These are phyloP conservation scores for Porites cylindrica DNA, from an alignment of 92 coral and sea anemone species.

Conservation along the genomic window DNA sequence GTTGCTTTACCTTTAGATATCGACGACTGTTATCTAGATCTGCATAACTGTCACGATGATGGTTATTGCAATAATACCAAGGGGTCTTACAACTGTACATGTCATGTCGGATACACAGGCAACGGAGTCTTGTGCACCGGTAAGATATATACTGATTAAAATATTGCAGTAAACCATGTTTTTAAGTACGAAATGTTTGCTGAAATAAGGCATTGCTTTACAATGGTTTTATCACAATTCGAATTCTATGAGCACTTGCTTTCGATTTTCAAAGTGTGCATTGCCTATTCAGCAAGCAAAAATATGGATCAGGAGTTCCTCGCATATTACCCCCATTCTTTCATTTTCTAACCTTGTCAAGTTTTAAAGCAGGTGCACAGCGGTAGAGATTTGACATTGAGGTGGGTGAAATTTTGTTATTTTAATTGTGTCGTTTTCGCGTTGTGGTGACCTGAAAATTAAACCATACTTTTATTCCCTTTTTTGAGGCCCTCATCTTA, in stretches of 20 bases:
- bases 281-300: slow-evolving; percentile 77
- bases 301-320: slow-evolving; percentile 90
- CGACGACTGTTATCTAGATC: slow-evolving; percentile 58
- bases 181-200: slow-evolving; percentile 48
- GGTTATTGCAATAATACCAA: slow-evolving; percentile 70
- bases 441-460: not conserved
- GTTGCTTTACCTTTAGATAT: slow-evolving; percentile 43
- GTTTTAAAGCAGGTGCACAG: slow-evolving; percentile 4
- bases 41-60: slow-evolving; percentile 69
- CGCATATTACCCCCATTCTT: slow-evolving; percentile 31
- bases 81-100: slow-evolving; percentile 72
- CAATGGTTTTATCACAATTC: not conserved
- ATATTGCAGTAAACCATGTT: not conserved
- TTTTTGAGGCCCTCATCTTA: too few relatives aligned
- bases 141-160: slow-evolving; percentile 29
- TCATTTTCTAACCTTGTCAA: not conserved
- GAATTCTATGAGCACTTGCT: slow-evolving; percentile 8
- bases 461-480: not conserved
- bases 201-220: slow-evolving; percentile 61
- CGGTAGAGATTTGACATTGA: not conserved
- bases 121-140: slow-evolving; percentile 81
- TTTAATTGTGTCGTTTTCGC: not conserved
- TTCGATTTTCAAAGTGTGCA: slow-evolving; percentile 19
- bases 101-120: slow-evolving; percentile 75
- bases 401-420: not conserved